A percentile compares a stretch with the other conserved stretches of the same genome.
Evolutionary conservation across 2,888 invertebrate genomes (phyloP).

Genomic region (Micropterix aruncella): DNA sequence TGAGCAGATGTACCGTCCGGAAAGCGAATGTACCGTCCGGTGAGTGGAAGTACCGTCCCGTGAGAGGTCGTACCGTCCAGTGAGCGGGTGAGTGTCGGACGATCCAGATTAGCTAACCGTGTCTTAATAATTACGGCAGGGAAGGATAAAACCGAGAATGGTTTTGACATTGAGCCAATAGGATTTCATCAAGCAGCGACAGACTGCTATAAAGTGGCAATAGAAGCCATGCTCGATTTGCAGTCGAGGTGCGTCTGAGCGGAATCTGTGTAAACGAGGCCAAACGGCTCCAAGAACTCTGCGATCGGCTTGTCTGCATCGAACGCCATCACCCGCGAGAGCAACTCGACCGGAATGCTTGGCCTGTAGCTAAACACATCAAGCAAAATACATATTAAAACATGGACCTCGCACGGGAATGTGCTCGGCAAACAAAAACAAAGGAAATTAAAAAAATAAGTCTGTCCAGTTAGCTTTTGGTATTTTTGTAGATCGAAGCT

Average conservation of each 20-base stretch:
- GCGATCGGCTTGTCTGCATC: constrained; percentile 67
- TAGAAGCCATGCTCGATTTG: constrained; percentile 59
- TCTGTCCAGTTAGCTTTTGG: too few relatives aligned
- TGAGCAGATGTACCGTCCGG: too few relatives aligned
- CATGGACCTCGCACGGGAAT: background rate
- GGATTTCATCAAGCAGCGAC: too few relatives aligned
- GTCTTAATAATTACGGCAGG: too few relatives aligned
- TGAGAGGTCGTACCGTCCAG: too few relatives aligned
- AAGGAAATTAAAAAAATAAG: background rate
- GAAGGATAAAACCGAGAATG: too few relatives aligned
- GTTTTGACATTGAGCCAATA: too few relatives aligned
- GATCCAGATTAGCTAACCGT: too few relatives aligned
- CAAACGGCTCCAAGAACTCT: constrained; percentile 77
- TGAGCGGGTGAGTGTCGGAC: too few relatives aligned
- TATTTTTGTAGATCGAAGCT: too few relatives aligned
- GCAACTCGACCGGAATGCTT: constrained; percentile 73
- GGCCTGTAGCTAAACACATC: constrained; percentile 83
- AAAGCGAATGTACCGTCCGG: too few relatives aligned
- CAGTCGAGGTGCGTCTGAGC: constrained; percentile 74
- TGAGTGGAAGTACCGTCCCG: too few relatives aligned
- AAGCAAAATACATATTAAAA: constrained; percentile 12
- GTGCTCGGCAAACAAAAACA: background rate
- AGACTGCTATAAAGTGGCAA: constrained; percentile 33
- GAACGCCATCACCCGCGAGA: constrained; percentile 82
- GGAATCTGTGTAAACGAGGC: constrained; percentile 56